A percentile compares a stretch with the other conserved stretches of the same genome.
Conservation (phyloP, 2,888 invertebrate genomes). For the Athalia rosae region DNA sequence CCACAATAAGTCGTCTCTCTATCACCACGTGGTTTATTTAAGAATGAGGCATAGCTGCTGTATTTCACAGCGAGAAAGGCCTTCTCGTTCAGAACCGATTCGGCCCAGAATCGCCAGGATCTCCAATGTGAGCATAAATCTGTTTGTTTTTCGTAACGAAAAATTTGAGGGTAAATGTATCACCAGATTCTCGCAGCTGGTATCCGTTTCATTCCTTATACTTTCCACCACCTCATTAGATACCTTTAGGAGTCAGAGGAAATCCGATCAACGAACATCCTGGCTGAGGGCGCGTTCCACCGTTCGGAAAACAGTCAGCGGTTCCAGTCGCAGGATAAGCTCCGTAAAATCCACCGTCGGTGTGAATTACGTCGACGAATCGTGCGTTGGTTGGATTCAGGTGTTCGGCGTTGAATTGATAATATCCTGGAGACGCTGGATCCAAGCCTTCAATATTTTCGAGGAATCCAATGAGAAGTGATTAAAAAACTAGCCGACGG, state of each 20-base stretch:
- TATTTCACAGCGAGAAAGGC: conserved; percentile 55
- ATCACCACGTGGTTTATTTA: conserved; percentile 48
- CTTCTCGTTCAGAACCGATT: conserved; percentile 51
- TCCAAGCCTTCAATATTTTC: conserved; percentile 58
- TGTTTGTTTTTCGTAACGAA: conserved; percentile 28
- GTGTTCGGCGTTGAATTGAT: conserved; percentile 56
- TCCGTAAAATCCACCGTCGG: conserved; percentile 62
- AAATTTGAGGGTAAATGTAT: conserved; percentile 27
- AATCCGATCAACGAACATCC: conserved; percentile 57
- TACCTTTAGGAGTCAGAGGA: conserved; percentile 52
- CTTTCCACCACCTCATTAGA: not conserved
- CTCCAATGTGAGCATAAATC: conserved; percentile 57
- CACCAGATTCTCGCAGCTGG: not conserved
- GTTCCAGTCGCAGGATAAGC: conserved; percentile 56
- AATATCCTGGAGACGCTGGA: conserved; percentile 63
- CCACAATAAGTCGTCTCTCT: conserved; percentile 55
- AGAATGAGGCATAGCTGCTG: conserved; percentile 48
- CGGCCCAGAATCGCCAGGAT: conserved; percentile 57
- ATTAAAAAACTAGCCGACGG: too few relatives aligned
- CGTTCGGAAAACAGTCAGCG: conserved; percentile 63
- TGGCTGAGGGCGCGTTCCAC: conserved; percentile 62
- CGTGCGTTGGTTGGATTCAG: conserved; percentile 55
- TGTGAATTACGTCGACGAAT: conserved; percentile 62
- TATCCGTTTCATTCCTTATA: too few relatives aligned
- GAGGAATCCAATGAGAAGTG: too few relatives aligned